Conservation (phyloP, 2,888 invertebrate genomes). For the Melieria picta region DNA sequence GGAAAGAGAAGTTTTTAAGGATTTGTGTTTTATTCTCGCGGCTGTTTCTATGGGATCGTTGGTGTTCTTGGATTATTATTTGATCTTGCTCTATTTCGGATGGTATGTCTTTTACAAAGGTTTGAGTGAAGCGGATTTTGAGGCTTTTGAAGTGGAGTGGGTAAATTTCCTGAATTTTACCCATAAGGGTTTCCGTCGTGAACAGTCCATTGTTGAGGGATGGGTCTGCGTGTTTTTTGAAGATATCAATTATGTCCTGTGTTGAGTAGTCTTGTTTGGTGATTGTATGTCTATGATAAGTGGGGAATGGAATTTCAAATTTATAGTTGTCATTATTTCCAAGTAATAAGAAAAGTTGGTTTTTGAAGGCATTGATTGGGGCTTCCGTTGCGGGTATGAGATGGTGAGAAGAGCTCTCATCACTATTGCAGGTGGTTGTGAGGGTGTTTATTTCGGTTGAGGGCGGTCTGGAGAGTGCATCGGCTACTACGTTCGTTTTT, state of each 20-base stretch:
- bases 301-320: conserved; percentile 8
- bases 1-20: conserved; percentile 27
- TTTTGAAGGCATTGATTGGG: conserved; percentile 1
- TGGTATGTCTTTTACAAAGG: background rate
- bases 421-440: background rate
- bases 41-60: conserved; percentile 20
- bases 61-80: conserved; percentile 16
- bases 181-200: conserved; percentile 16
- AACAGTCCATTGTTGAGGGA: conserved; percentile 7
- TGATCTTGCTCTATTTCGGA: conserved; percentile 6
- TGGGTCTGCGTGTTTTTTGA: conserved; percentile 11
- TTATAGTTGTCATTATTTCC: background rate
- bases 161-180: conserved; percentile 20
- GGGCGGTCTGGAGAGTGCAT: conserved; percentile 5
- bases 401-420: conserved; percentile 1
- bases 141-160: conserved; percentile 12
- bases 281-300: conserved; percentile 13
- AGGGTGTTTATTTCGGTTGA: background rate
- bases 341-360: background rate
- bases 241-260: conserved; percentile 6
- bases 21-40: conserved; percentile 31
- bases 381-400: background rate
- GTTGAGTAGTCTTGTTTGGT: conserved; percentile 7
- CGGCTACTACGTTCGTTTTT: conserved; percentile 14
- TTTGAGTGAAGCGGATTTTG: conserved; percentile 13